Percentiles rank a stretch among this genome's conserved stretches.
These are phyloP conservation scores for Holothuria leucospilota DNA, from an alignment of 53 echinoderm and acorn worm genomes.

Conservation along the genomic window DNA sequence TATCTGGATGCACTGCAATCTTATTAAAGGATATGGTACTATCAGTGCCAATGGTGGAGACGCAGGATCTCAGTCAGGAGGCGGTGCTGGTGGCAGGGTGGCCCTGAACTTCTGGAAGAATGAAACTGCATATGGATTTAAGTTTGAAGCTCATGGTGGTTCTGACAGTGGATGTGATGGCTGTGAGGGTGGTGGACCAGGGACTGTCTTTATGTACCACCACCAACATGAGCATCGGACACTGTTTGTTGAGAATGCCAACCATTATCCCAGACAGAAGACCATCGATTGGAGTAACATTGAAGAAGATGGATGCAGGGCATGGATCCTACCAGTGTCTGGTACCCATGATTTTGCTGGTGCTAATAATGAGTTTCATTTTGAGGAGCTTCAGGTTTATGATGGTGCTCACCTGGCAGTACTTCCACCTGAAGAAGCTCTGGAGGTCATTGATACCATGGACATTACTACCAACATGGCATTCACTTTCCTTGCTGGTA, in stretches of 20 bases:
- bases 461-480: not conserved
- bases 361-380: slow-evolving; percentile 74
- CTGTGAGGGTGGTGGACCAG: slow-evolving; percentile 92
- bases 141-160: slow-evolving; percentile 91
- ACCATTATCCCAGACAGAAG: slow-evolving; percentile 68
- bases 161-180: slow-evolving; percentile 55
- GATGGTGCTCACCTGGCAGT: slow-evolving; percentile 86
- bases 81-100: slow-evolving; percentile 84
- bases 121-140: slow-evolving; percentile 76
- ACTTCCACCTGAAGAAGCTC: slow-evolving; percentile 57
- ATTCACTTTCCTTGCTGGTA: slow-evolving; percentile 16
- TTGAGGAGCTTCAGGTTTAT: slow-evolving; percentile 94
- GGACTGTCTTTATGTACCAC: slow-evolving; percentile 88
- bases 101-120: slow-evolving; percentile 81
- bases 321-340: slow-evolving; percentile 83
- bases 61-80: slow-evolving; percentile 69
- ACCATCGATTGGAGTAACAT: slow-evolving; percentile 85
- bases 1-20: slow-evolving; percentile 93
- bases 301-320: slow-evolving; percentile 91
- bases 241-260: slow-evolving; percentile 85
- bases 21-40: slow-evolving; percentile 85
- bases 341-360: slow-evolving; percentile 85
- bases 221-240: slow-evolving; percentile 79
- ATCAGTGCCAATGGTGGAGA: slow-evolving; percentile 85
- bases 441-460: slow-evolving; percentile 24